Conservation (phyloP, 2,888 invertebrate genomes). For the Lochmaea crataegi region DNA sequence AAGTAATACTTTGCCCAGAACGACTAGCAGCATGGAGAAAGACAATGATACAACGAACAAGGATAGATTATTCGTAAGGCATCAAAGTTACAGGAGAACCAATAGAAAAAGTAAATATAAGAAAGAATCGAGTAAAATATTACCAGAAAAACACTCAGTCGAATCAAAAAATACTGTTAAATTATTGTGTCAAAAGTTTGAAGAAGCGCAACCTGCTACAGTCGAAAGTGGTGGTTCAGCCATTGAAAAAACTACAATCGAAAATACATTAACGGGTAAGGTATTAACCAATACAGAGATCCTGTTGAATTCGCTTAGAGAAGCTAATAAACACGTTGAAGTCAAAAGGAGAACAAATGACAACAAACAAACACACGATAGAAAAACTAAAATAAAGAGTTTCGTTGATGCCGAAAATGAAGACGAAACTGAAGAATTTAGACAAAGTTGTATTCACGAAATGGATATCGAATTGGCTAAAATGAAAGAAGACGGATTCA, state of each 20-base stretch:
- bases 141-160: neutral
- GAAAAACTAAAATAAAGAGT: conserved; percentile 38
- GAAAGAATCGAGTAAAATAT: conserved; percentile 13
- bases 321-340: conserved; percentile 19
- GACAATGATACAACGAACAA: conserved; percentile 16
- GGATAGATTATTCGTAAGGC: conserved; percentile 31
- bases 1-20: conserved; percentile 27
- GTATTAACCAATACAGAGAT: neutral
- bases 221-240: neutral
- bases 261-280: neutral
- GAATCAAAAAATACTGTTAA: conserved; percentile 17
- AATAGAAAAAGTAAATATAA: conserved; percentile 28
- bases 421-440: conserved; percentile 46
- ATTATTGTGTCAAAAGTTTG: conserved; percentile 26
- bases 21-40: conserved; percentile 22
- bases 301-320: neutral
- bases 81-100: conserved; percentile 19
- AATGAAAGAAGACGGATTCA: conserved; percentile 49
- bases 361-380: conserved; percentile 11
- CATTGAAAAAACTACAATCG: neutral
- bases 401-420: conserved; percentile 47
- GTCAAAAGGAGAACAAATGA: conserved; percentile 23
- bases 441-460: conserved; percentile 45
- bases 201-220: neutral
- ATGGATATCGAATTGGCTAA: conserved; percentile 49